Percentiles rank a stretch among this genome's conserved stretches.
Conservation (phyloP, 2,113 vertebrate genomes). For the Psilopogon haemacephalus region DNA sequence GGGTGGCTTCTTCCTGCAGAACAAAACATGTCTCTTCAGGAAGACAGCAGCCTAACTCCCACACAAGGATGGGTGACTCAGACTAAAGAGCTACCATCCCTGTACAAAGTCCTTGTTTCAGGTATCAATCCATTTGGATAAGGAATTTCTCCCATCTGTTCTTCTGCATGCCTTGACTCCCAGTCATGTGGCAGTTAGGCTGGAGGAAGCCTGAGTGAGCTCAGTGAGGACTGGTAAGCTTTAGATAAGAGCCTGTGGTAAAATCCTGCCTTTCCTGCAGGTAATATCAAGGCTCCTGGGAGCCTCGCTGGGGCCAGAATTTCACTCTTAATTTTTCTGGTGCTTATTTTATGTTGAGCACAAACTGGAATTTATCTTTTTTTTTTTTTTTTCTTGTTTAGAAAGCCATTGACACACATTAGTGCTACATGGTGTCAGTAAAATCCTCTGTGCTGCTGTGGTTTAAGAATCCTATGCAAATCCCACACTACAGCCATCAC, state of each 20-base stretch:
- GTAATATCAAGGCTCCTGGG: background rate
- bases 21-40: conserved; percentile 43
- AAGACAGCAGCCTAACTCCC: conserved; percentile 35
- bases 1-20: conserved; percentile 47
- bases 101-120: background rate
- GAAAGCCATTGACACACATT: background rate
- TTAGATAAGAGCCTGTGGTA: background rate
- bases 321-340: background rate
- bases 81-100: background rate
- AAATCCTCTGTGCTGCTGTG: background rate
- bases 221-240: background rate
- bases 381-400: background rate
- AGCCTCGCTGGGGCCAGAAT: background rate
- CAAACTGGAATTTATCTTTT: background rate
- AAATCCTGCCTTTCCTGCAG: background rate
- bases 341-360: background rate
- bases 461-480: conserved; percentile 50
- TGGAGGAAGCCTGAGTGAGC: background rate
- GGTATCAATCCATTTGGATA: background rate
- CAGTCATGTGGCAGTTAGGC: background rate
- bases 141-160: conserved; percentile 38
- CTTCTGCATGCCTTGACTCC: background rate
- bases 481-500: conserved; percentile 12
- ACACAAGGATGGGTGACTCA: conserved; percentile 45
- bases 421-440: background rate